These are phyloP conservation scores for Enteromius treurensis DNA, from an alignment of 2,797 vertebrate species.

Conservation along the genomic window DNA sequence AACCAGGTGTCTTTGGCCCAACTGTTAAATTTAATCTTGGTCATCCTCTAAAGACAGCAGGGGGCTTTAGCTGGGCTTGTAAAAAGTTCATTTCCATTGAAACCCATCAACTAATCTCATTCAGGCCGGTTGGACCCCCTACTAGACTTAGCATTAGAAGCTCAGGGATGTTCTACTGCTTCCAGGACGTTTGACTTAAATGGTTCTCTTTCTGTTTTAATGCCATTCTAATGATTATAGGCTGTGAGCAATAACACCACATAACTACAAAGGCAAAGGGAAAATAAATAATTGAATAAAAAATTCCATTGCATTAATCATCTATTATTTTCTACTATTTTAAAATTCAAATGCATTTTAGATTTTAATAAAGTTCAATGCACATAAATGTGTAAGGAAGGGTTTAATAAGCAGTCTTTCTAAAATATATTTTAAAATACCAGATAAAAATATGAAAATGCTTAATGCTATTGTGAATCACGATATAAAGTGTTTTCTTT, in stretches of 20 bases:
- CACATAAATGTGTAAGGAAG: background rate
- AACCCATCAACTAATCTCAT: constrained; percentile 61
- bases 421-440: background rate
- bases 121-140: constrained; percentile 57
- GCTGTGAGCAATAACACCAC: background rate
- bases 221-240: constrained; percentile 53
- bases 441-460: background rate
- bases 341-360: background rate
- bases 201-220: constrained; percentile 54
- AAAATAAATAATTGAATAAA: too few relatives aligned
- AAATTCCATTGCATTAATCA: background rate
- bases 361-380: background rate
- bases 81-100: constrained; percentile 70
- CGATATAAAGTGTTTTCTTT: background rate
- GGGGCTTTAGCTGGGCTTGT: constrained; percentile 58
- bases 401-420: too few relatives aligned
- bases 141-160: constrained; percentile 53
- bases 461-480: background rate
- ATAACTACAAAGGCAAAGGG: background rate
- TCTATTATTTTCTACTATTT: background rate
- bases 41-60: constrained; percentile 60
- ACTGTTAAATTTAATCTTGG: constrained; percentile 49
- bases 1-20: constrained; percentile 51
- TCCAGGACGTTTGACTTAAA: constrained; percentile 67
- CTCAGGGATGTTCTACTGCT: constrained; percentile 50